Conservation (phyloP, 2,888 invertebrate genomes). For the Peribatodes rhomboidaria region DNA sequence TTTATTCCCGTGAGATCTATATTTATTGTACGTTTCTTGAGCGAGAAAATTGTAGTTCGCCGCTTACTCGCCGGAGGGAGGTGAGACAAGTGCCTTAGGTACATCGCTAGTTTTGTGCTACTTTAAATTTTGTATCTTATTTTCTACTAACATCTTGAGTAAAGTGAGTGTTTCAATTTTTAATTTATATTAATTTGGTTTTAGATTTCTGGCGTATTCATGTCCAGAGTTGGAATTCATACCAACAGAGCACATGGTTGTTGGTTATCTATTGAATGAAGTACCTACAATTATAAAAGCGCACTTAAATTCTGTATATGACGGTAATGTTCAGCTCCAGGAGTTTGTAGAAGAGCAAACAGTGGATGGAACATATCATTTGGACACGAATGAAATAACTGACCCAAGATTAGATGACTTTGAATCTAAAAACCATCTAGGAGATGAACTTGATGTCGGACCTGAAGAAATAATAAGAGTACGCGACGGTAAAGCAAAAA, state of each 20-base stretch:
- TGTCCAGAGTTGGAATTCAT: conserved; percentile 33
- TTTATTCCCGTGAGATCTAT: no score
- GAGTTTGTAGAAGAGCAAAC: not conserved
- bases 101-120: no score
- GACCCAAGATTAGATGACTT: no score
- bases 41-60: no score
- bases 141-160: no score
- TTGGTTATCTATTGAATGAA: conserved; percentile 56
- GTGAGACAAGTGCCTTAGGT: no score
- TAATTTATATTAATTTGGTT: conserved; percentile 29
- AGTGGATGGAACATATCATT: not conserved
- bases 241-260: conserved; percentile 49
- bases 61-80: no score
- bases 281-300: conserved; percentile 54
- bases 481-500: not conserved
- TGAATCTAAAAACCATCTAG: no score
- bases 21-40: no score
- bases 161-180: no score
- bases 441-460: not conserved
- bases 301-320: conserved; percentile 34
- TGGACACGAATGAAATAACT: not conserved
- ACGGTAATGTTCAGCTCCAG: not conserved
- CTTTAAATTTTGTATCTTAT: no score
- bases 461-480: not conserved
- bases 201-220: conserved; percentile 50